Percentiles rank a stretch among this genome's conserved stretches.
Evolutionary conservation across 2,888 invertebrate genomes (phyloP).

Genomic region (Monoplex corrugatus): DNA sequence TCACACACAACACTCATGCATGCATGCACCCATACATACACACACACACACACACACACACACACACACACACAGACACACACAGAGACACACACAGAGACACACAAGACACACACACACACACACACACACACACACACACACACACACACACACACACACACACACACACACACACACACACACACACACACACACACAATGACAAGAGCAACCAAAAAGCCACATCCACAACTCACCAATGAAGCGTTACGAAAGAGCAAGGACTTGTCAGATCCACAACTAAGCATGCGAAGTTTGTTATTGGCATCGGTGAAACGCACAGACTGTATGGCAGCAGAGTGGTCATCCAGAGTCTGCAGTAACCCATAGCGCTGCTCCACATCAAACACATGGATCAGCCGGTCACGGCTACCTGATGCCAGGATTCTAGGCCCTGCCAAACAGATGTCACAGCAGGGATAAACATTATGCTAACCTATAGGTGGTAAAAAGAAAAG

Average conservation of each 20-base stretch:
- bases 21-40: neutral
- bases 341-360: constrained; percentile 97
- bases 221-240: constrained; percentile 62
- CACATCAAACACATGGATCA: constrained; percentile 96
- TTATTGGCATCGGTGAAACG: constrained; percentile 85
- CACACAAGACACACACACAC: neutral
- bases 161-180: neutral
- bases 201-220: neutral
- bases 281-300: constrained; percentile 93
- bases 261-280: constrained; percentile 97
- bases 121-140: neutral
- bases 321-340: constrained; percentile 96
- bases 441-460: neutral
- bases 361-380: constrained; percentile 87
- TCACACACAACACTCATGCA: neutral
- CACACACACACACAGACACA: neutral
- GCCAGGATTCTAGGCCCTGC: constrained; percentile 86
- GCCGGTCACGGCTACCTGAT: constrained; percentile 94
- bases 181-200: too few species aligned
- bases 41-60: neutral
- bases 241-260: constrained; percentile 87
- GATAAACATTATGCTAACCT: neutral
- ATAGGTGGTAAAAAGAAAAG: neutral
- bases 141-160: constrained; percentile 13
- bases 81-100: neutral